Conservation (phyloP, 2,113 vertebrate species). For the Prunella fulvescens region DNA sequence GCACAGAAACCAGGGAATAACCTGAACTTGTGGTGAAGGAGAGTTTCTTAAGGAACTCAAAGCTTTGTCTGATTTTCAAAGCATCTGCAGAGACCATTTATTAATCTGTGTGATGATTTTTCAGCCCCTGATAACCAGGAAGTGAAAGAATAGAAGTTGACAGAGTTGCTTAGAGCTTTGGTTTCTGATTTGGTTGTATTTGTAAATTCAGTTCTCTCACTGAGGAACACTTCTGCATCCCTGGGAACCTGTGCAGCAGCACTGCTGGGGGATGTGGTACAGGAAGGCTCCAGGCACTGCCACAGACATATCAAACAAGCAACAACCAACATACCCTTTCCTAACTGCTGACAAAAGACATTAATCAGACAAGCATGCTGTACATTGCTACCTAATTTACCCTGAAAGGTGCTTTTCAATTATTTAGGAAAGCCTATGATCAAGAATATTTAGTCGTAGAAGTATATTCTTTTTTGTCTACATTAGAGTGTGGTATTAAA, state of each 20-base stretch:
- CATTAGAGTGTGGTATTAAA: not conserved
- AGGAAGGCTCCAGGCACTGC: not conserved
- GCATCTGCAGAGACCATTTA: not conserved
- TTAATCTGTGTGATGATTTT: not conserved
- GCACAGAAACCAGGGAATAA: not conserved
- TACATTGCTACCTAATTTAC: not conserved
- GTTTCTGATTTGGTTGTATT: not conserved
- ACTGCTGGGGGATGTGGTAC: accelerated
- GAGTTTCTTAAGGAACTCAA: not conserved
- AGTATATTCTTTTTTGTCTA: not conserved
- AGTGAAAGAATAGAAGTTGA: not conserved
- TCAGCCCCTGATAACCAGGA: not conserved
- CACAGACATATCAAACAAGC: not conserved
- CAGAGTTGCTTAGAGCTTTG: not conserved
- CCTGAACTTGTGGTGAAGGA: not conserved
- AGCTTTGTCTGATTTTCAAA: not conserved
- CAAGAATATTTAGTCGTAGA: not conserved
- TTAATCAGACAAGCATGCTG: not conserved
- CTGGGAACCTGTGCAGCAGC: not conserved
- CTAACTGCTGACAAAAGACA: not conserved
- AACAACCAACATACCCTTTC: not conserved
- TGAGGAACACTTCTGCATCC: not conserved
- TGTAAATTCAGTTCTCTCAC: not conserved
- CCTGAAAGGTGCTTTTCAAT: not conserved
- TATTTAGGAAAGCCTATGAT: not conserved